Base-by-base conservation (phyloP, 2,113 vertebrate genomes). In the Onychostoma macrolepis region DNA sequence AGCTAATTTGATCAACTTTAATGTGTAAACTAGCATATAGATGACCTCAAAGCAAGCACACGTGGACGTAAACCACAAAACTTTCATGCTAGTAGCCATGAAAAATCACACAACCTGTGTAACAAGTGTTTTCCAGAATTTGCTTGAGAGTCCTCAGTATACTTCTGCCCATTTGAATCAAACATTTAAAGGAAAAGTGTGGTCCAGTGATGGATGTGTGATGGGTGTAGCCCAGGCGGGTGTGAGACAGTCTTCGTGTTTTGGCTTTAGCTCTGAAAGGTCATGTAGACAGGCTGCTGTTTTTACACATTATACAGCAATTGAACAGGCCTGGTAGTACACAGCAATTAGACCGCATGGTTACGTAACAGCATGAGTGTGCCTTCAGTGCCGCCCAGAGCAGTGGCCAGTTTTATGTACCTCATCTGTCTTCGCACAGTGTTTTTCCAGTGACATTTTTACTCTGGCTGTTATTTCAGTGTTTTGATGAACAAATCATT, bases 181-280 rank as follows among this genome's bases (percentile, higher is more conserved):
- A 74, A 38, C 7, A 6, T 72, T 63, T 33, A 15, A 15, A 43
- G 61, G 63, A 71, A 80, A 86, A 71, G 85, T 71, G 4, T 38
- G 1, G 72, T 79, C 67, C 50, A 80, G 69, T 67, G 81, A 67
- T 28, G 12, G 85, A 85, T 61, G 65, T 82, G 41, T 58, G 83
- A 85, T 71, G 86, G 86, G 65, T 87, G 88, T 75, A 71, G 43
- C 33, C 30, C 45, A 26, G 65, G 33, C 58, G 63, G 85, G 56
- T 30, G 48, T 53, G 74, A 74, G 67, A 84, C 17, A 1, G 53
- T 71, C 72, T 83, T 78, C 75, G 24, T 79, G 61, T 86, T 45
- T 84, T 63, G 41, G 26, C 74, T 76, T 48, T 45, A 72, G 82
- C 88, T 91, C 90, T 87, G 83, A 86, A 85, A 67, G 82, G 83